phyloP scores from a whole-genome alignment of 2,888 invertebrate species.

The Clanis bilineata region DNA sequence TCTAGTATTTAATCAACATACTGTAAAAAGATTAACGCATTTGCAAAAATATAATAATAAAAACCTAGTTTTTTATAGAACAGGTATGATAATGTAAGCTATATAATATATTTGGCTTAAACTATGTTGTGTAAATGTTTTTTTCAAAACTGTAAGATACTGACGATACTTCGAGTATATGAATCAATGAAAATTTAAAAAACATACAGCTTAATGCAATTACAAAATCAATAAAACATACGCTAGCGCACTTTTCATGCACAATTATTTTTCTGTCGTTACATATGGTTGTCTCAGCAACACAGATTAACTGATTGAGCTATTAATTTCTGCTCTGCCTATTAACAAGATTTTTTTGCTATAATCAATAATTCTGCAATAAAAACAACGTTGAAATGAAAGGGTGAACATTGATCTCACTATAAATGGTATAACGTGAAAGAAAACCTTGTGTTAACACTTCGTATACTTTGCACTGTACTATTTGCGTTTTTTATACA shows the following conservation, averaged over 20 bases:
- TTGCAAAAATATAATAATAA: no score
- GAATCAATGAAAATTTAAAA: neutral
- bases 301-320: neutral
- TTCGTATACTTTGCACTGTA: conserved; percentile 31
- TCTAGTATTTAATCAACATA: no score
- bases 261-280: neutral
- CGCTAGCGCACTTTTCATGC: conserved; percentile 16
- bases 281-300: neutral
- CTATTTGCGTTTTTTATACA: conserved; percentile 23
- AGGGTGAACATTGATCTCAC: conserved; percentile 21
- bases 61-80: no score
- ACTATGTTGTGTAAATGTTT: no score
- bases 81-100: no score
- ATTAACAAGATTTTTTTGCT: conserved; percentile 21
- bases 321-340: neutral
- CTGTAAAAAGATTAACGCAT: no score
- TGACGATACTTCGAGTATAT: no score
- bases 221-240: conserved; percentile 10
- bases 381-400: conserved; percentile 35
- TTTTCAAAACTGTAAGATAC: no score
- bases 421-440: conserved; percentile 17
- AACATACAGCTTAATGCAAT: neutral
- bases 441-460: conserved; percentile 27
- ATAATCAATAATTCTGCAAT: conserved; percentile 43
- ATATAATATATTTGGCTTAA: no score